phyloP scores from a whole-genome alignment of 2,113 vertebrate species.

The Centropristis striata region DNA sequence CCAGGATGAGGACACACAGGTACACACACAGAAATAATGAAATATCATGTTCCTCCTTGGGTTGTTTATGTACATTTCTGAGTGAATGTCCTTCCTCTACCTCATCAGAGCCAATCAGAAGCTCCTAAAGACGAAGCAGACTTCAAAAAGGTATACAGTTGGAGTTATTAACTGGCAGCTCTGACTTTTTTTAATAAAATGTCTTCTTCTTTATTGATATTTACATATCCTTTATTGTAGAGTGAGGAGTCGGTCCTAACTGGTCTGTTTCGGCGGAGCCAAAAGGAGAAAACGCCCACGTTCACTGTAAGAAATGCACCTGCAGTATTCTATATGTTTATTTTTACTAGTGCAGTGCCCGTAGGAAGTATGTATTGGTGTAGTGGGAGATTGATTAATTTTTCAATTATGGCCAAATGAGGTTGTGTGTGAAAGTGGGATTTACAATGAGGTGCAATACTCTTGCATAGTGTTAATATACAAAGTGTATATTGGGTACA shows the following conservation, averaged over 20 bases:
- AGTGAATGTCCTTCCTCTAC: not conserved
- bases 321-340: not conserved
- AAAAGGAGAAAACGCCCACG: constrained; percentile 44
- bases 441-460: too few species aligned
- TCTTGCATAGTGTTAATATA: too few species aligned
- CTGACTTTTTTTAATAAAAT: not conserved
- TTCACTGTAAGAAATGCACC: constrained; percentile 61
- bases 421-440: too few species aligned
- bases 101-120: constrained; percentile 39
- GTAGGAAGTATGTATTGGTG: too few species aligned
- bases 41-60: not conserved
- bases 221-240: constrained; percentile 21
- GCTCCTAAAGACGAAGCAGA: constrained; percentile 41
- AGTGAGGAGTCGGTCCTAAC: not conserved
- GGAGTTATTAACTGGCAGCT: not conserved
- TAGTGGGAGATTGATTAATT: too few species aligned
- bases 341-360: too few species aligned
- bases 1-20: constrained; percentile 19
- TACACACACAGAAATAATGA: not conserved
- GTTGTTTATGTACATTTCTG: not conserved
- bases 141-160: constrained; percentile 58
- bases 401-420: too few species aligned
- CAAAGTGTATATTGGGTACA: too few species aligned
- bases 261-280: constrained; percentile 59
- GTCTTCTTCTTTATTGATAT: not conserved